Evolutionary conservation across 2,888 invertebrate genomes (phyloP).

Genomic region (Norana najaformis): DNA sequence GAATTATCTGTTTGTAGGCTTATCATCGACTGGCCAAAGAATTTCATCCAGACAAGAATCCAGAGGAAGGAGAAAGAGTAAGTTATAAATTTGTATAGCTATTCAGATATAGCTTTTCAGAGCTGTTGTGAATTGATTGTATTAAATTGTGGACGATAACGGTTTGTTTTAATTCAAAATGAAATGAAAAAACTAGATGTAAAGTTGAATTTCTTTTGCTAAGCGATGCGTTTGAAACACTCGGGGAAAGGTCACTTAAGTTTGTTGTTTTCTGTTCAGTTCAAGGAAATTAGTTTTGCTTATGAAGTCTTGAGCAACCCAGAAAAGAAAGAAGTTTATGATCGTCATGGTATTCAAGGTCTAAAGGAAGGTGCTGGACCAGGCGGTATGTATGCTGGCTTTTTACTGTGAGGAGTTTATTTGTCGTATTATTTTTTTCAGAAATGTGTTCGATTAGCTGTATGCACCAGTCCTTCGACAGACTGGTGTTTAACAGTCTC

Average conservation of each 20-base stretch:
- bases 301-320: slow-evolving; percentile 89
- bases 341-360: slow-evolving; percentile 83
- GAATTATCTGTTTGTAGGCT: slow-evolving; percentile 70
- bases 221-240: background rate
- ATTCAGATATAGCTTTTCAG: background rate
- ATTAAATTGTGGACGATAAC: background rate
- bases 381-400: slow-evolving; percentile 45
- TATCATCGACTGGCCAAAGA: slow-evolving; percentile 90
- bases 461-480: background rate
- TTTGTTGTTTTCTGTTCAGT: slow-evolving; percentile 61
- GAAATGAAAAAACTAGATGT: background rate
- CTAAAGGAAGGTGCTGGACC: slow-evolving; percentile 75
- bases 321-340: slow-evolving; percentile 82
- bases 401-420: too few relatives aligned
- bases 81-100: background rate
- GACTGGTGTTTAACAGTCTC: too few relatives aligned
- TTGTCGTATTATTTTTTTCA: background rate
- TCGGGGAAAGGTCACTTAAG: too few relatives aligned
- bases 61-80: slow-evolving; percentile 81
- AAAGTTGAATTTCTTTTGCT: background rate
- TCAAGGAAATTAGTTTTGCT: slow-evolving; percentile 93
- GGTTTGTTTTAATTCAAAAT: background rate
- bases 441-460: background rate
- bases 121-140: background rate
- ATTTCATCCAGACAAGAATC: slow-evolving; percentile 88